A percentile compares a stretch with the other conserved stretches of the same genome.
phyloP scores from a whole-genome alignment of 2,888 invertebrate species.

The Capitulum mitella region DNA sequence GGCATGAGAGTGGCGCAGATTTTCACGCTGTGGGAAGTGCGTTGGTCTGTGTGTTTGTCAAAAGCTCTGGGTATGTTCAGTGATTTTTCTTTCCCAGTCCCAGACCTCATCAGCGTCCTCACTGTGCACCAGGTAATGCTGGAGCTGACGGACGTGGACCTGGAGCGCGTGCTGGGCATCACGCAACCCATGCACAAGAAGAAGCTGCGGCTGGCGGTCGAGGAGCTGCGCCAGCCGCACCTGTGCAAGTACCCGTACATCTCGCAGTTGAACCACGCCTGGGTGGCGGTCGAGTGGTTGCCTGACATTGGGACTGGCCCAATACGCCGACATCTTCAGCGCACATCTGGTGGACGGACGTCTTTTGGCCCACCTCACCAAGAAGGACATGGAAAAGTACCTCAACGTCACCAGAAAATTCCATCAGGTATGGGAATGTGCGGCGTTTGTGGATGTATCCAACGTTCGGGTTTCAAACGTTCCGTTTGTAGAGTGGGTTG shows the following conservation, averaged over 20 bases:
- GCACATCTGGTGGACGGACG: slow-evolving; percentile 86
- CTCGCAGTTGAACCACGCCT: slow-evolving; percentile 78
- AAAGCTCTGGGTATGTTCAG: too few species aligned
- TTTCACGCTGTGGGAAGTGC: too few species aligned
- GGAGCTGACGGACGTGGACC: slow-evolving; percentile 81
- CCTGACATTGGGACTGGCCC: slow-evolving; percentile 81
- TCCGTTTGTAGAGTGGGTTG: too few species aligned
- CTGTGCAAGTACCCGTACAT: slow-evolving; percentile 80
- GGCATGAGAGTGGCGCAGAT: too few species aligned
- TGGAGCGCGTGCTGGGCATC: slow-evolving; percentile 84
- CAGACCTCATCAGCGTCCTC: slow-evolving; percentile 78
- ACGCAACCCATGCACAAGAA: slow-evolving; percentile 87
- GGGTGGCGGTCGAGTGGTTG: slow-evolving; percentile 90
- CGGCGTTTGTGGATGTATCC: not conserved
- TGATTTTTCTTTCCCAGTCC: slow-evolving; percentile 54
- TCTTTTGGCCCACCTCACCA: slow-evolving; percentile 84
- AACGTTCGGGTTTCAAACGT: too few species aligned
- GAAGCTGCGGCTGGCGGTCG: slow-evolving; percentile 84
- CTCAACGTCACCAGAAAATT: slow-evolving; percentile 86
- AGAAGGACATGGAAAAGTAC: slow-evolving; percentile 89
- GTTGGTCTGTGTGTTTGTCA: too few species aligned
- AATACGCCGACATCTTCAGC: slow-evolving; percentile 79
- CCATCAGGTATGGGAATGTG: slow-evolving; percentile 71
- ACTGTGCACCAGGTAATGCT: slow-evolving; percentile 65
- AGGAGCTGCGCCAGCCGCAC: slow-evolving; percentile 80